These are phyloP conservation scores for Apocrypta bakeri DNA, from an alignment of 1,140 invertebrate genomes.

Conservation along the genomic window DNA sequence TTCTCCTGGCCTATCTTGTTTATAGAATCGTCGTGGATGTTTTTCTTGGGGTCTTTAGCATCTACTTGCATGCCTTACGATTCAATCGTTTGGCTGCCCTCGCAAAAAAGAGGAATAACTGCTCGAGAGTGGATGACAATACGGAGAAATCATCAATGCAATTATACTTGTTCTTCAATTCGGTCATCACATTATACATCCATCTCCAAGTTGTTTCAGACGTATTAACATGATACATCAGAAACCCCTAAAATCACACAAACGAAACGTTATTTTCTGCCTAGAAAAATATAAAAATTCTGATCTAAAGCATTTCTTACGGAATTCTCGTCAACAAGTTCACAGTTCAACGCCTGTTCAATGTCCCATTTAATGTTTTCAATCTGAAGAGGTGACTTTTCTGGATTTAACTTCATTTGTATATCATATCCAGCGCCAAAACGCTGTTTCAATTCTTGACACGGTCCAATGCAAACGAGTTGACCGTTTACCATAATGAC, in stretches of 20 bases:
- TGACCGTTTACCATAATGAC: conserved; percentile 93
- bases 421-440: conserved; percentile 76
- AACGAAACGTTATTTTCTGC: not conserved
- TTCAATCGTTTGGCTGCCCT: conserved; percentile 56
- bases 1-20: no score
- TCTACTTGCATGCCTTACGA: conserved; percentile 24
- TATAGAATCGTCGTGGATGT: conserved; percentile 10
- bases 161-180: conserved; percentile 63
- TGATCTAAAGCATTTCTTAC: conserved; percentile 51
- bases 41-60: not conserved
- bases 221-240: conserved; percentile 70
- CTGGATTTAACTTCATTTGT: conserved; percentile 67
- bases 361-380: conserved; percentile 64
- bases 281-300: not conserved
- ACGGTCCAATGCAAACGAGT: conserved; percentile 82
- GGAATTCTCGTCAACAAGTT: conserved; percentile 68
- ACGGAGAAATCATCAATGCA: conserved; percentile 71
- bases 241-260: conserved; percentile 60
- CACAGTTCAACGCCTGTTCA: conserved; percentile 62
- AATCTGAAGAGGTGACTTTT: conserved; percentile 54
- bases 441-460: conserved; percentile 80
- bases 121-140: conserved; percentile 70
- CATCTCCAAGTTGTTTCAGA: conserved; percentile 65
- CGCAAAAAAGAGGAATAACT: conserved; percentile 72
- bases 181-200: conserved; percentile 69